A percentile compares a stretch with the other conserved stretches of the same genome.
Evolutionary conservation across 1,140 invertebrate genomes (phyloP).

Genomic region (Lepidotrigona ventralis): DNA sequence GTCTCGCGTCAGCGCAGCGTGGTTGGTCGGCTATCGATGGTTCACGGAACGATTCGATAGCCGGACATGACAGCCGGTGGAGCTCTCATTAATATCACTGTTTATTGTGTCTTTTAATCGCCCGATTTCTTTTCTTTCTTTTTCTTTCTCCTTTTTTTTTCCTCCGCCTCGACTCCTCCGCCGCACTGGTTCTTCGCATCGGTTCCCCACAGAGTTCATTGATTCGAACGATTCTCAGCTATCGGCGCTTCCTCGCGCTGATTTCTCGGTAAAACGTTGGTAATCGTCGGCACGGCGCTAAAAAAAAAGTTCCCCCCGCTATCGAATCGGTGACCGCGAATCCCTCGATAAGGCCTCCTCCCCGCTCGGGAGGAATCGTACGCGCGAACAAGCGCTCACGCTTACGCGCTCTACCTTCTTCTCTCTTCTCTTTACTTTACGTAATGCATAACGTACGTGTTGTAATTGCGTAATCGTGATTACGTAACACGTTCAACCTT

Average conservation of each 20-base stretch:
- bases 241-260: conserved; percentile 52
- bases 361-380: background rate
- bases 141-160: conserved; percentile 55
- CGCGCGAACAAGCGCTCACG: no score
- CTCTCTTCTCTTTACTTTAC: background rate
- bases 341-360: conserved; percentile 18
- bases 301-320: conserved; percentile 26
- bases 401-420: background rate
- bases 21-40: conserved; percentile 59
- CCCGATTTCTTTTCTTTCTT: conserved; percentile 38
- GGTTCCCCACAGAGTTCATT: conserved; percentile 64
- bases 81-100: conserved; percentile 75
- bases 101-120: conserved; percentile 70
- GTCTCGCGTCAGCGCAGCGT: conserved; percentile 65
- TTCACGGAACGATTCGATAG: conserved; percentile 57
- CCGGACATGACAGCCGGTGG: conserved; percentile 57
- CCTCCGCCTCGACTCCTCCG: conserved; percentile 17
- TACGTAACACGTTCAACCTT: background rate
- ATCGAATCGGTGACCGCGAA: conserved; percentile 41
- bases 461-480: background rate
- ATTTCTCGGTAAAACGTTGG: conserved; percentile 49
- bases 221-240: conserved; percentile 56
- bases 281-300: background rate
- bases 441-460: background rate
- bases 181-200: background rate